These are phyloP conservation scores for Pluvialis apricaria DNA, from an alignment of 2,113 vertebrate genomes.

Conservation along the genomic window DNA sequence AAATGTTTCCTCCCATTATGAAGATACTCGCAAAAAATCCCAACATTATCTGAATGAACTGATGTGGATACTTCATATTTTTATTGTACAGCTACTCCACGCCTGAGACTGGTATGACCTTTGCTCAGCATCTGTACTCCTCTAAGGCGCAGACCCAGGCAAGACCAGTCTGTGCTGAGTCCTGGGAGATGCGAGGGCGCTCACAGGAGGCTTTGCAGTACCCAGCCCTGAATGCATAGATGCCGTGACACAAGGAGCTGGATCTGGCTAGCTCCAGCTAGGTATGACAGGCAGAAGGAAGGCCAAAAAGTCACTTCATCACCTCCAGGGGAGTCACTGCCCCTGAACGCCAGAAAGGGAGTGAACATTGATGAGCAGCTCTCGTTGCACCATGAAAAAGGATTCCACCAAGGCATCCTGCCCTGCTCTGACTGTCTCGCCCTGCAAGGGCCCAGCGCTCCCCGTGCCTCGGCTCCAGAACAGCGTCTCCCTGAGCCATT, in stretches of 20 bases:
- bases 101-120: not conserved
- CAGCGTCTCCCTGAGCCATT: not conserved
- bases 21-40: not conserved
- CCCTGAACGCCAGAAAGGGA: not conserved
- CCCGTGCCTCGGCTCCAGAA: not conserved
- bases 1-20: not conserved
- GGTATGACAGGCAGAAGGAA: not conserved
- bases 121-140: not conserved
- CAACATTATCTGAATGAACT: not conserved
- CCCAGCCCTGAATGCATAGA: not conserved
- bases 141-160: not conserved
- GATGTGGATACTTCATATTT: not conserved
- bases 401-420: not conserved
- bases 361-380: not conserved
- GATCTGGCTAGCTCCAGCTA: not conserved
- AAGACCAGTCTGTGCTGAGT: not conserved
- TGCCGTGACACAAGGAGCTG: fast-evolving
- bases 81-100: not conserved
- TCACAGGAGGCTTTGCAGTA: not conserved
- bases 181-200: not conserved
- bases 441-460: not conserved
- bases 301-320: not conserved
- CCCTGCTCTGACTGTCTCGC: not conserved
- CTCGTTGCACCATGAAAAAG: not conserved
- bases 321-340: not conserved